These are phyloP conservation scores for Tragulus kanchil DNA, from an alignment of 2,113 vertebrate species.

Conservation along the genomic window DNA sequence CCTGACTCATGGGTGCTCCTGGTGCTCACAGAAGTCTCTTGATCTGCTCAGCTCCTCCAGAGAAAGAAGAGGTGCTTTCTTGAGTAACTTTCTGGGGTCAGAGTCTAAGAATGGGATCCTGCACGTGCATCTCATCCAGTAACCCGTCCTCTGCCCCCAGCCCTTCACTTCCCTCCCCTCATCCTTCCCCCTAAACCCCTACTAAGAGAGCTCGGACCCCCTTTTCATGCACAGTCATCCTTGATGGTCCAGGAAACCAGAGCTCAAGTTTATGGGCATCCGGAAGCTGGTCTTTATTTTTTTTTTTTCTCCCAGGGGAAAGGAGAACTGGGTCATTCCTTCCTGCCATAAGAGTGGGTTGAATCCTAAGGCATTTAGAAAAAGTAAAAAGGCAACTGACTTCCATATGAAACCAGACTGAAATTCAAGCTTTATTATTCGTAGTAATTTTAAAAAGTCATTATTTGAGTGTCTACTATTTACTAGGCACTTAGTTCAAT, in stretches of 20 bases:
- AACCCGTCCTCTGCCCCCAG: background rate
- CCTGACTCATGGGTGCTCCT: background rate
- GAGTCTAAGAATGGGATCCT: background rate
- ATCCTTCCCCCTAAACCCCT: background rate
- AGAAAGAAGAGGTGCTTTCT: background rate
- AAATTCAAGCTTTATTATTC: background rate
- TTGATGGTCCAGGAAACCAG: background rate
- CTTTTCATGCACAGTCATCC: background rate
- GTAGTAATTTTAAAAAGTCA: background rate
- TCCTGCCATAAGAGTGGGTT: background rate
- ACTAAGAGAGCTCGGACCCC: no score
- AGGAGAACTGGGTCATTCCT: background rate
- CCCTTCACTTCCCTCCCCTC: no score
- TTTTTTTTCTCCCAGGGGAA: background rate
- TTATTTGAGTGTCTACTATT: background rate
- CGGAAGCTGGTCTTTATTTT: background rate
- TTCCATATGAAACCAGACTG: background rate
- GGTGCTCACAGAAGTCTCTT: background rate
- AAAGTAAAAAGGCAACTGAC: background rate
- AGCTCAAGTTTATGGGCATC: background rate
- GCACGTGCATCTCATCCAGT: background rate
- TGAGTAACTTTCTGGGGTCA: background rate
- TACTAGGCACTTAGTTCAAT: background rate
- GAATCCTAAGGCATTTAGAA: background rate
- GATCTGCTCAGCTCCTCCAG: background rate